phyloP scores from a whole-genome alignment of 2,888 invertebrate genomes.

The Drosophila maculinotata region DNA sequence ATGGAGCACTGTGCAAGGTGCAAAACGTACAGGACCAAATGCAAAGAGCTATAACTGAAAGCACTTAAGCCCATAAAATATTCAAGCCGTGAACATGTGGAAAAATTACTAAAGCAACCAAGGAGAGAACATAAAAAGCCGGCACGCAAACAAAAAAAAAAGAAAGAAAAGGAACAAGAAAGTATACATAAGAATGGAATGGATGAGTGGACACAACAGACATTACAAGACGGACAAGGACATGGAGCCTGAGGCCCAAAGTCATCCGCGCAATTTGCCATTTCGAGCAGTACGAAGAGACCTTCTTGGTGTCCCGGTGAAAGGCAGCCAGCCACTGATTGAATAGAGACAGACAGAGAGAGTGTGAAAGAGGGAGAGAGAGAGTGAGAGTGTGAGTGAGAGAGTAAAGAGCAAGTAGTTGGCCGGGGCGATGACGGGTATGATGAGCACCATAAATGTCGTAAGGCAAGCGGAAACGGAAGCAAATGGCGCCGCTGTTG shows the following conservation, averaged over 20 bases:
- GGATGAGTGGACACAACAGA: slow-evolving; percentile 60
- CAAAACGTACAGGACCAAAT: slow-evolving; percentile 56
- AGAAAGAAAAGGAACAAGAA: slow-evolving; percentile 23
- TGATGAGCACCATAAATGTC: slow-evolving; percentile 72
- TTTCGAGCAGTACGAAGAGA: slow-evolving; percentile 25
- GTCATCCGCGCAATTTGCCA: slow-evolving; percentile 66
- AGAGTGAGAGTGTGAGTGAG: too few species aligned
- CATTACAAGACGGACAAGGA: slow-evolving; percentile 39
- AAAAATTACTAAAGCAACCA: slow-evolving; percentile 67
- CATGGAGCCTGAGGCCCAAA: slow-evolving; percentile 23
- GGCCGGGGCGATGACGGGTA: slow-evolving; percentile 40
- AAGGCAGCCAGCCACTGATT: slow-evolving; percentile 67
- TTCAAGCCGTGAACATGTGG: slow-evolving; percentile 78
- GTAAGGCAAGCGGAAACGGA: slow-evolving; percentile 66
- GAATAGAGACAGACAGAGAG: too few species aligned
- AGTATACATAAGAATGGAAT: slow-evolving; percentile 44
- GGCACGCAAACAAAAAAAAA: slow-evolving; percentile 39
- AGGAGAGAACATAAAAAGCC: slow-evolving; percentile 55
- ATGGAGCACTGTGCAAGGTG: slow-evolving; percentile 49
- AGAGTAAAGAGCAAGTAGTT: slow-evolving; percentile 70
- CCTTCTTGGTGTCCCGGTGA: slow-evolving; percentile 15
- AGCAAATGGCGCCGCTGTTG: slow-evolving; percentile 67
- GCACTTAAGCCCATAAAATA: slow-evolving; percentile 81
- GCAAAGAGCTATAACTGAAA: slow-evolving; percentile 69
- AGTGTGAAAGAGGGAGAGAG: too few species aligned